Evolutionary conservation across 2,797 vertebrate genomes (phyloP), one percentile per base, ranked within the genome.

Genomic region (Diplodus puntazzo): DNA sequence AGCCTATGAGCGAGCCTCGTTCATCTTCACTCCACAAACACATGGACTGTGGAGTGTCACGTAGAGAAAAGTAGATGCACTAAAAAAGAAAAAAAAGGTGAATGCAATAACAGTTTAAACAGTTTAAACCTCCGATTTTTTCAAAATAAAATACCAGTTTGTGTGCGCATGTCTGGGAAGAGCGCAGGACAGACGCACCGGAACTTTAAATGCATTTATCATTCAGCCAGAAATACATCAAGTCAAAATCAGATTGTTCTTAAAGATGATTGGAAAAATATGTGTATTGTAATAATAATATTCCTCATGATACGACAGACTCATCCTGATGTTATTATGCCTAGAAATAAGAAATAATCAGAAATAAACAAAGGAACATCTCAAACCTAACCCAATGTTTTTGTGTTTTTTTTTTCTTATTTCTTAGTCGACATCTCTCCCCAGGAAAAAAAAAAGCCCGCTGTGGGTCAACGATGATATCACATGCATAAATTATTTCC

Each of bases 1-100:
- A 86, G 84, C 96, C 96, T 94, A 97, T 96, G 90, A 92, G 92
- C 48, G 30, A 60, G 67, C 74, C 70, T 68, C 16, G 30, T 86
- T 87, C 60, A 54, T 60, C 3, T 74, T 72, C 34, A 52, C 49
- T 75, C 67, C 45, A 4, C 30, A 30, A 17, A 10, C 21, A 34
- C 69, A 39, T 59, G 45, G 0, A 23, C 39, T 25, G 17, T 48
- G 20, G 20, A 34, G 42, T 54, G 1, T 34, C 43, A 54, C 42
- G 69, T 21, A 27, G 58, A 73, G 57, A 2, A 52, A 62, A 67
- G n/a, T 12, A 12, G 5, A 20, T 27, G 21, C 3, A 21, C 64
- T 52, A n/a, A 5, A 8, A 57, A 58, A 25, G 2, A 30, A 52
- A 68, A 54, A 48, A 17, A 14, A 49, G 25, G 5, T 13, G 4